Conservation (phyloP, 2,888 invertebrate genomes). For the Lithophane leautieri region DNA sequence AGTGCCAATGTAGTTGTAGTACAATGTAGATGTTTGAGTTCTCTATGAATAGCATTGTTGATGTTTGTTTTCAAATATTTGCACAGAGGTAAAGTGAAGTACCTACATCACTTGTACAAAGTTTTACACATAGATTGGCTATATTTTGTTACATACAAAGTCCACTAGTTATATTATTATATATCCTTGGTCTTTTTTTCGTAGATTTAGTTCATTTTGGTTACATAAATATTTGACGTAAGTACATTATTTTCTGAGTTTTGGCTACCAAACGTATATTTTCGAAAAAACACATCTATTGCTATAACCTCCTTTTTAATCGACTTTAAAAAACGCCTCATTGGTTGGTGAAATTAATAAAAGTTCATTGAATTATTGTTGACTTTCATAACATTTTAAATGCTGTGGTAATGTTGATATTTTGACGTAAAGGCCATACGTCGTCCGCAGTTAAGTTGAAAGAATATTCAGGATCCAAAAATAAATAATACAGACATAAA, state of each 20-base stretch:
- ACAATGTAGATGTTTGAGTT: slow-evolving; percentile 2
- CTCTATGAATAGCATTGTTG: slow-evolving; percentile 22
- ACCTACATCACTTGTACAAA: neutral
- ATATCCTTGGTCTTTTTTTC: neutral
- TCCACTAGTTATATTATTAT: neutral
- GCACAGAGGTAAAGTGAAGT: neutral
- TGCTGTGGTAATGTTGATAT: neutral
- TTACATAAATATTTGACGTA: neutral
- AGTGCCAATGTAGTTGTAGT: neutral
- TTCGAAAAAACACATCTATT: neutral
- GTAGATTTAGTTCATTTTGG: neutral
- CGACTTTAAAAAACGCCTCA: no score
- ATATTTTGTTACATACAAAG: neutral
- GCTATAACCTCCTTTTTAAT: neutral
- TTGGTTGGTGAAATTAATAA: neutral
- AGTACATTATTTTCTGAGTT: neutral
- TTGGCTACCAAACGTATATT: neutral
- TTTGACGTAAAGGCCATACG: neutral
- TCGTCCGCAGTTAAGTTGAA: neutral
- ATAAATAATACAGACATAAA: slow-evolving; percentile 47
- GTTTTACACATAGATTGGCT: neutral
- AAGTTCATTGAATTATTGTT: neutral
- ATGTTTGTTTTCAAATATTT: slow-evolving; percentile 36
- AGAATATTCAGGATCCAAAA: neutral
- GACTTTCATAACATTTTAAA: neutral